Evolutionary conservation across 2,113 vertebrate genomes (phyloP).

Genomic region (Gavia stellata): DNA sequence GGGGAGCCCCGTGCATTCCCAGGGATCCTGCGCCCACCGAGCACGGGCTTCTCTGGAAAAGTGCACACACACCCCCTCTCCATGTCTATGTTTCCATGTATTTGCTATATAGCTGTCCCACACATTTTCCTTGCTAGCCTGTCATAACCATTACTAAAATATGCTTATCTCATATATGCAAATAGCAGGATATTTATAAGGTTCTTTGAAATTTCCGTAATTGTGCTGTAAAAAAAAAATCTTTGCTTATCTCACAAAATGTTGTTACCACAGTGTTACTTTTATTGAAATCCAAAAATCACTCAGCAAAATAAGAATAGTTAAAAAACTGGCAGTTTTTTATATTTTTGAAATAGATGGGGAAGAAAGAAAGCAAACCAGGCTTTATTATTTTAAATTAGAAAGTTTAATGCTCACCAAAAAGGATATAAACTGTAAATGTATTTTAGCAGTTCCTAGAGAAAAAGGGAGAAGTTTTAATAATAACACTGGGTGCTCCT

Average conservation of each 20-base stretch:
- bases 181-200: slow-evolving; percentile 58
- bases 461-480: slow-evolving; percentile 56
- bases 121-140: slow-evolving; percentile 37
- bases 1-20: rapidly evolving
- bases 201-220: slow-evolving; percentile 64
- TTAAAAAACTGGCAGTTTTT: slow-evolving; percentile 21
- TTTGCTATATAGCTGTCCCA: slow-evolving; percentile 4
- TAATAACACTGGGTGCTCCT: slow-evolving; percentile 52
- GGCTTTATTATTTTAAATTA: slow-evolving; percentile 62
- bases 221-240: slow-evolving; percentile 38
- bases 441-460: slow-evolving; percentile 56
- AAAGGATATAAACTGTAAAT: slow-evolving; percentile 63
- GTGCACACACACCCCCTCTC: neutral
- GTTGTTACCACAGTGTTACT: slow-evolving; percentile 54
- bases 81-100: neutral
- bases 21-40: rapidly evolving
- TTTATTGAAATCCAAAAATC: slow-evolving; percentile 62
- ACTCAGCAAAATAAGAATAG: slow-evolving; percentile 42
- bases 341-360: slow-evolving; percentile 30
- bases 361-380: slow-evolving; percentile 2
- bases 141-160: slow-evolving; percentile 45
- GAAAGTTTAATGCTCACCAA: slow-evolving; percentile 53
- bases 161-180: slow-evolving; percentile 60
- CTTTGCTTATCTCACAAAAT: slow-evolving; percentile 56
- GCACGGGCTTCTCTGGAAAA: neutral